Percentiles rank a stretch among this genome's conserved stretches.
Conservation (phyloP, 1,140 invertebrate species). For the Formica exsecta region DNA sequence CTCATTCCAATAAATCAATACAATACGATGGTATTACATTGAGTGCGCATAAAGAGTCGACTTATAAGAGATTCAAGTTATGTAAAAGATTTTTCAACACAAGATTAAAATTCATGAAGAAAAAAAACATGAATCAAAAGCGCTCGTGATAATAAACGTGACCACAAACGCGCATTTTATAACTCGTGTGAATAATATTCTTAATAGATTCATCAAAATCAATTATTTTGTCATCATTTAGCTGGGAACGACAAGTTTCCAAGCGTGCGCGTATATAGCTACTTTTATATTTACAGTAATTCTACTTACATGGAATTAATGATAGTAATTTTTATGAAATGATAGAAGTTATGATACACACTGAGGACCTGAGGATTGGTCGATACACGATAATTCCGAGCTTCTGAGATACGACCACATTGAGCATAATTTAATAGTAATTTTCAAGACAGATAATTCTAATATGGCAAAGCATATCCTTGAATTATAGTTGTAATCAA, state of each 20-base stretch:
- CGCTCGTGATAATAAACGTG: background rate
- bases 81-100: background rate
- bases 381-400: conserved; percentile 10
- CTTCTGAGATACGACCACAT: conserved; percentile 16
- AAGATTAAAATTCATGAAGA: conserved; percentile 1
- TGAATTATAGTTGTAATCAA: background rate
- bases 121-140: background rate
- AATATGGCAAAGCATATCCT: conserved; percentile 10
- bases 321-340: conserved; percentile 15
- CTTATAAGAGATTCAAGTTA: background rate
- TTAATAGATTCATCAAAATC: background rate
- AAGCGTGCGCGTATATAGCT: background rate
- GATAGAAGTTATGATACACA: conserved; percentile 44
- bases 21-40: background rate
- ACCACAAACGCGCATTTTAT: background rate
- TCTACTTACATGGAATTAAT: conserved; percentile 15
- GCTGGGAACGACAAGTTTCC: background rate
- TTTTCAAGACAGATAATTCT: conserved; percentile 14
- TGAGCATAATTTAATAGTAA: background rate
- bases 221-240: background rate
- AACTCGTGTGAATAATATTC: background rate
- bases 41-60: background rate
- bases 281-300: conserved; percentile 65
- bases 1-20: background rate
- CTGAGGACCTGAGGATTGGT: conserved; percentile 36